Percentiles rank a stretch among this genome's conserved stretches.
These are phyloP conservation scores for Cliona cf. orientalis DNA, from an alignment of 37 sponge, comb jelly and placozoan species.

Conservation along the genomic window DNA sequence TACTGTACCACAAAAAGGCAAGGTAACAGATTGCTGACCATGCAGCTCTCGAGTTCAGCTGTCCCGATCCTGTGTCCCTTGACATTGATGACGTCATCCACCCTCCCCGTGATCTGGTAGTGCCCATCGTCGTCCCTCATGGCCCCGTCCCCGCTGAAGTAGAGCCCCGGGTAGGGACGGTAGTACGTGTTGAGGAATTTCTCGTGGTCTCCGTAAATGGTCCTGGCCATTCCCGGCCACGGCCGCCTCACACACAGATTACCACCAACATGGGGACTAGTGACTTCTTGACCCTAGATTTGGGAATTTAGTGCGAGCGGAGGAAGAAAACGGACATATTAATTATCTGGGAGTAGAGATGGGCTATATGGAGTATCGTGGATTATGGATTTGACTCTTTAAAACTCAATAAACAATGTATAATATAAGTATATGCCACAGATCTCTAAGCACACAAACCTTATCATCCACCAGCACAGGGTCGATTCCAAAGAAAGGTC, in stretches of 20 bases:
- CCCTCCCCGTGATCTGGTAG: constrained; percentile 94
- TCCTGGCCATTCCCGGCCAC: constrained; percentile 93
- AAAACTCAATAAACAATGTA: not conserved
- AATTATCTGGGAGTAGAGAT: not conserved
- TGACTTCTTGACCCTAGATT: constrained; percentile 75
- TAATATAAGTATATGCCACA: not conserved
- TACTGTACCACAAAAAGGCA: too few relatives aligned
- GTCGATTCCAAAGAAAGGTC: constrained; percentile 93
- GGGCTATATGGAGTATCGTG: too few relatives aligned
- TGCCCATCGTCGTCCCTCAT: constrained; percentile 87
- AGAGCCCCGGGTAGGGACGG: constrained; percentile 83
- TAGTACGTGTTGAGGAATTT: constrained; percentile 89
- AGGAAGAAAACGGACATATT: not conserved
- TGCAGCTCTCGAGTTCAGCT: constrained; percentile 95
- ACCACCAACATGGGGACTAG: constrained; percentile 77
- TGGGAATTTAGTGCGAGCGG: not conserved
- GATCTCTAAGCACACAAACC: constrained; percentile 8
- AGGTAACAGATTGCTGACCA: constrained; percentile 82
- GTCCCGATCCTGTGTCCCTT: constrained; percentile 97
- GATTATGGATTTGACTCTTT: not conserved
- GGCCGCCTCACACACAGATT: constrained; percentile 81
- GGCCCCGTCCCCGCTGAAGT: constrained; percentile 93
- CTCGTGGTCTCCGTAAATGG: constrained; percentile 92
- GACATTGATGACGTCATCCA: constrained; percentile 97
- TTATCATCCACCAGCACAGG: constrained; percentile 85